Evolutionary conservation across 2,113 vertebrate species (phyloP), one percentile per base, ranked within the genome.

Genomic region (Rhinolophus sinicus): DNA sequence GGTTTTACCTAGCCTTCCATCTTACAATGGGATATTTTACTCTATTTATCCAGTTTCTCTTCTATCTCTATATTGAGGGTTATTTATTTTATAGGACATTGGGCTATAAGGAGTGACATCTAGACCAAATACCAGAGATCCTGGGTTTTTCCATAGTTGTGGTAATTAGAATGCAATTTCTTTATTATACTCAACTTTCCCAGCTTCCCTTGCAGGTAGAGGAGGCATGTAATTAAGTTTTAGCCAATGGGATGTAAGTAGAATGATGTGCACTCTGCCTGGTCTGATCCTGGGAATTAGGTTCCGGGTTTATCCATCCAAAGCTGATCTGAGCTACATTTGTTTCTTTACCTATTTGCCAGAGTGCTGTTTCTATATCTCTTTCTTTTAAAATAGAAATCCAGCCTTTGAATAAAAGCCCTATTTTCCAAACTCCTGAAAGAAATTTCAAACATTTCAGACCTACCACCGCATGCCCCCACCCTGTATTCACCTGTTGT

Each of bases 401-500:
- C 33, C 1, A 75, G 16, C 3, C 21, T 54, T 85, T 90, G 54
- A 78, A 87, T 22, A 47, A 65, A 72, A 38, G 5, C 1, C 50
- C 33, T 70, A 2, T 87, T 54, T 65, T 2, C 22, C 56, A 77
- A 81, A 64, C 10, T 81, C 26, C 15, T 95, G 28, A 85, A 92
- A 69, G 50, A 90, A 67, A 60, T 10, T 15, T 62, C 78, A 52
- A 80, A 35, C 21, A 11, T 69, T 56, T 65, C 54, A 38, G 80
- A 67, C 47, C 72, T 52, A 26, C 21, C 38, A 19, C 4, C 13
- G 9, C 44, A 40, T 11, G 47, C 4, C n/a, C 33, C 30, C 26
- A 26, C 12, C 8, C 6, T 5, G 6, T 19, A 16, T 7, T 95
- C 94, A 99, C 99, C 99, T 99, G 99, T 99, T 99, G 80, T 99